These are phyloP conservation scores for Tinea trinotella DNA, from an alignment of 2,888 invertebrate genomes.

Conservation along the genomic window DNA sequence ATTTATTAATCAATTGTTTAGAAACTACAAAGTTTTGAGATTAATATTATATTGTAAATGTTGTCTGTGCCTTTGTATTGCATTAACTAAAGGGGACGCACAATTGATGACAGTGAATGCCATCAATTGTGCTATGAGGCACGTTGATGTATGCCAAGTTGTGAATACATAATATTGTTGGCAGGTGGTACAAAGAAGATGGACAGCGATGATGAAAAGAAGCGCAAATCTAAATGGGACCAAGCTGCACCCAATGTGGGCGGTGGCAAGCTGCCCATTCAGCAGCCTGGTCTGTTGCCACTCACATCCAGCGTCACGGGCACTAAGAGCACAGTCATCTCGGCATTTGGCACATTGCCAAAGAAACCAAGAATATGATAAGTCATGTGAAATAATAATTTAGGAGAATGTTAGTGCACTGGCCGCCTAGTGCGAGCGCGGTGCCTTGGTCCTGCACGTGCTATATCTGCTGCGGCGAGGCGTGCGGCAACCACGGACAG, in stretches of 20 bases:
- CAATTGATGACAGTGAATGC: no score
- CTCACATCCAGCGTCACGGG: constrained; percentile 88
- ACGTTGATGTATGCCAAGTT: no score
- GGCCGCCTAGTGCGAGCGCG: constrained; percentile 24
- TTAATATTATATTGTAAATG: no score
- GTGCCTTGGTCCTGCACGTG: constrained; percentile 50
- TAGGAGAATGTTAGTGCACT: constrained; percentile 10
- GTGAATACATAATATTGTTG: no score
- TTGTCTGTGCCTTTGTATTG: no score
- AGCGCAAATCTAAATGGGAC: constrained; percentile 94
- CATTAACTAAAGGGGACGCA: no score
- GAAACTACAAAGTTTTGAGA: no score
- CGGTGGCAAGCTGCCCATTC: constrained; percentile 70
- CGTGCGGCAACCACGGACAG: constrained; percentile 42
- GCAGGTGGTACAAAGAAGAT: constrained; percentile 58
- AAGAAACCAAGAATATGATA: constrained; percentile 79
- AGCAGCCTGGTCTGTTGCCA: constrained; percentile 80
- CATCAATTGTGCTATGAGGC: no score
- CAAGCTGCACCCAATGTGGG: constrained; percentile 79
- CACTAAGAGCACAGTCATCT: constrained; percentile 92
- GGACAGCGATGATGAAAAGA: constrained; percentile 83
- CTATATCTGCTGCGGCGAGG: constrained; percentile 56
- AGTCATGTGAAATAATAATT: no score
- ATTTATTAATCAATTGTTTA: no score
- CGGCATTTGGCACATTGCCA: constrained; percentile 91